Percentiles rank a stretch among this genome's conserved stretches.
Evolutionary conservation across 2,888 invertebrate genomes (phyloP).

Genomic region (Rhodophaea formosa): DNA sequence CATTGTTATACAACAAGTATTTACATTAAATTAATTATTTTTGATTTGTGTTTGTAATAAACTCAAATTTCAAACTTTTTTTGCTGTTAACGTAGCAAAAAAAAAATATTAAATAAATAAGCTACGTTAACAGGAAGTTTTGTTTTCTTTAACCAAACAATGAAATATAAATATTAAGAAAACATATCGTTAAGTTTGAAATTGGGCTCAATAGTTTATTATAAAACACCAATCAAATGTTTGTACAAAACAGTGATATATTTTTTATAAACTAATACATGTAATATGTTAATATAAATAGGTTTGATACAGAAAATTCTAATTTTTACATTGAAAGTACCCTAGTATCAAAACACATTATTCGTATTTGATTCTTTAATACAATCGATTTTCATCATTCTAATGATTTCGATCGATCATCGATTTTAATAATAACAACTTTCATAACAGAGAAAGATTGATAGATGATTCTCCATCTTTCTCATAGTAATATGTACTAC

Average conservation of each 20-base stretch:
- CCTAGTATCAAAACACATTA: too few relatives aligned
- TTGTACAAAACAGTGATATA: not conserved
- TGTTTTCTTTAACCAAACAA: not conserved
- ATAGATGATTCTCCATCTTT: too few relatives aligned
- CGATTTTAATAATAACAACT: too few relatives aligned
- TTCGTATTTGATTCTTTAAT: too few relatives aligned
- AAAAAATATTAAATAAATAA: not conserved
- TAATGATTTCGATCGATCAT: too few relatives aligned
- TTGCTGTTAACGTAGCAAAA: slow-evolving; percentile 21
- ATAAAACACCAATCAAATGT: slow-evolving; percentile 45
- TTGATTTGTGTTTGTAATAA: slow-evolving; percentile 37
- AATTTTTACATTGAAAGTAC: too few relatives aligned
- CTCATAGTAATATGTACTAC: too few relatives aligned
- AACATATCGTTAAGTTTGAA: slow-evolving; percentile 48
- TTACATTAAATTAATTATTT: slow-evolving; percentile 8
- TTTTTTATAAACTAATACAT: not conserved
- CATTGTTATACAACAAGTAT: not conserved
- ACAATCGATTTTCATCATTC: too few relatives aligned
- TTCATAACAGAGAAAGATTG: too few relatives aligned
- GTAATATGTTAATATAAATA: not conserved
- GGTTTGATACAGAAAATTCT: not conserved
- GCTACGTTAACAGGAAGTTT: slow-evolving; percentile 12
- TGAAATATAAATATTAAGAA: not conserved
- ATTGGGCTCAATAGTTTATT: slow-evolving; percentile 64
- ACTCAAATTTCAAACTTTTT: slow-evolving; percentile 49